Evolutionary conservation across 2,888 invertebrate species (phyloP), one percentile per base, ranked within the genome.

Genomic region (Myopa testacea): DNA sequence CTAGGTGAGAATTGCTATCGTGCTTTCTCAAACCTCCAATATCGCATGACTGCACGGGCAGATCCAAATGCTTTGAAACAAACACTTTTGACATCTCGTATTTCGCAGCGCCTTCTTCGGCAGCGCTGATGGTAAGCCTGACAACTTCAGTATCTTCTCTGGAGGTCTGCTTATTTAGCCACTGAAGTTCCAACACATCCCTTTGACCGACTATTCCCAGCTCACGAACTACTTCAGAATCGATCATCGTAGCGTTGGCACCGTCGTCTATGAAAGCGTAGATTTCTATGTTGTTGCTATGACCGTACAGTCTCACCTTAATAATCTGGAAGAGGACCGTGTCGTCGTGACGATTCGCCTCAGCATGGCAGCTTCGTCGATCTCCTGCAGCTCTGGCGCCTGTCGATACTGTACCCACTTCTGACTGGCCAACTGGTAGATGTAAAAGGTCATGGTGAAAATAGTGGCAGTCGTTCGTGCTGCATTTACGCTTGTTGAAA

Each of bases 141-240:
- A 70, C 69, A 26, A 70, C 52, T 12, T 70, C 69, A 3, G 69
- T 70, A 3, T 26, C 6, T 34, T 70, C 69, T 12, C 26, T 40
- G n/a, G 50, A 52, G 10, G 52, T 52, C 34, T 70, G 50, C 10
- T 26, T 37, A 34, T 70, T 70, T 7, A 70, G n/a, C 69, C 69
- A 70, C 19, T 70, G 69, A 5, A 70, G 69, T 4, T 70, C 69
- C 34, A 70, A 50, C 4, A 52, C 50, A 19, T 70, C 69, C 16
- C 19, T 70, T 16, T 8, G 5, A 4, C 69, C 34, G 10, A n/a
- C n/a, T n/a, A n/a, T n/a, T n/a, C n/a, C n/a, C n/a, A n/a, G n/a
- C n/a, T n/a, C n/a, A 14, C 69, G 69, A 8, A 19, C 52, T 4
- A 52, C 14, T 3, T 70, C 34, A 14, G 52, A 7, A 14, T 70